phyloP scores from a whole-genome alignment of 2,113 vertebrate genomes.

The Canis aureus region DNA sequence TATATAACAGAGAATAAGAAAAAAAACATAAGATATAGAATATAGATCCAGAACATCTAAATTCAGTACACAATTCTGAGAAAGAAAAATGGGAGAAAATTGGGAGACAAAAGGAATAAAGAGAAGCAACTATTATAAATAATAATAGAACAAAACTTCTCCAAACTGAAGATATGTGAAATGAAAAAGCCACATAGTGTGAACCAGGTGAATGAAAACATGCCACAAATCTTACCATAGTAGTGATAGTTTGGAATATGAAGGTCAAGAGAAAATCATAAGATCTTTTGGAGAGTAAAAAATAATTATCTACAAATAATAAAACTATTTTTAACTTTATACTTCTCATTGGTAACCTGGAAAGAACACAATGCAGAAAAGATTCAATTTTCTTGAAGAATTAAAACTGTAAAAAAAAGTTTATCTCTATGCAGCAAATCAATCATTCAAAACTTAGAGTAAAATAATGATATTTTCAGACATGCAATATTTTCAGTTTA shows the following conservation, averaged over 20 bases:
- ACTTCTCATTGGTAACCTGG: background rate
- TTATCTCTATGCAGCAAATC: background rate
- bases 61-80: background rate
- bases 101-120: background rate
- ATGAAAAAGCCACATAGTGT: background rate
- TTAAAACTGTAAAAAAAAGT: background rate
- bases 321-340: slow-evolving; percentile 1
- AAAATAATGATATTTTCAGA: slow-evolving; percentile 22
- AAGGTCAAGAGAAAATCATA: background rate
- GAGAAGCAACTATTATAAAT: background rate
- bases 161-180: background rate
- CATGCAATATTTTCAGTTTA: background rate
- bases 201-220: background rate
- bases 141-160: background rate
- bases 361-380: background rate
- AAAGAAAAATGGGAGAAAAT: background rate
- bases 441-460: background rate
- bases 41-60: background rate
- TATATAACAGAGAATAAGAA: background rate
- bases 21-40: background rate
- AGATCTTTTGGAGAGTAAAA: background rate
- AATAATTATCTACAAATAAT: background rate
- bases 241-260: background rate
- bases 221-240: background rate
- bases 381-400: background rate